These are phyloP conservation scores for Dipodomys spectabilis DNA, from an alignment of 2,113 vertebrate species.

Conservation along the genomic window DNA sequence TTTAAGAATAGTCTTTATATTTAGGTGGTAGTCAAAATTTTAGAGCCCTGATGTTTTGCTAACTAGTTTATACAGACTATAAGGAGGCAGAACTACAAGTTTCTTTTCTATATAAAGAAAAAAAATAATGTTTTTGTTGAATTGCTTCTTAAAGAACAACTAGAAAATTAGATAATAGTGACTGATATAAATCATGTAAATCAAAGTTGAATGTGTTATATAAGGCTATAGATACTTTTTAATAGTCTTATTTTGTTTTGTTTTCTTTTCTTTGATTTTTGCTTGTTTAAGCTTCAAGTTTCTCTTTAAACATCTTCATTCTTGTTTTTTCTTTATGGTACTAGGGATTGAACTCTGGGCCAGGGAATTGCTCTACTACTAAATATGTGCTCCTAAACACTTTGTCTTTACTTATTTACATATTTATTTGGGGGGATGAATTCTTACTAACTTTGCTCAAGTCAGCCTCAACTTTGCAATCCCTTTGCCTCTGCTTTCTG, in stretches of 20 bases:
- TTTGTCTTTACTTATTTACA: no score
- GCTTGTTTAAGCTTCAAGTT: not conserved
- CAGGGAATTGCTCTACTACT: no score
- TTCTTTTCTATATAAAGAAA: slow-evolving; percentile 22
- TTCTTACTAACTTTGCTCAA: no score
- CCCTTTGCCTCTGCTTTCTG: no score
- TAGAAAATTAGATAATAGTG: slow-evolving; percentile 23
- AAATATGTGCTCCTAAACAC: no score
- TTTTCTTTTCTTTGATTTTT: not conserved
- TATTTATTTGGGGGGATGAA: no score
- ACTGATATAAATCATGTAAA: not conserved
- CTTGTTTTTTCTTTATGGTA: no score
- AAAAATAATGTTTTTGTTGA: not conserved
- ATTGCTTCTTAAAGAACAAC: not conserved
- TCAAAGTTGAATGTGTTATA: not conserved
- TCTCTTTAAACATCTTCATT: no score
- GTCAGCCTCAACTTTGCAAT: no score
- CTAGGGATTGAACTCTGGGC: no score
- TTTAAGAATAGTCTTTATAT: slow-evolving; percentile 71
- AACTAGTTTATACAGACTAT: not conserved
- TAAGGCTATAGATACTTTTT: not conserved
- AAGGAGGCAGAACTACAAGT: not conserved
- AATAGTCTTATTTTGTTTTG: not conserved
- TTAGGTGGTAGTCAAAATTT: slow-evolving; percentile 72
- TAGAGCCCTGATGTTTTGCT: slow-evolving; percentile 46